Evolutionary conservation across 2,113 vertebrate genomes (phyloP), one percentile per base, ranked within the genome.

Genomic region (Catharus fuscescens): DNA sequence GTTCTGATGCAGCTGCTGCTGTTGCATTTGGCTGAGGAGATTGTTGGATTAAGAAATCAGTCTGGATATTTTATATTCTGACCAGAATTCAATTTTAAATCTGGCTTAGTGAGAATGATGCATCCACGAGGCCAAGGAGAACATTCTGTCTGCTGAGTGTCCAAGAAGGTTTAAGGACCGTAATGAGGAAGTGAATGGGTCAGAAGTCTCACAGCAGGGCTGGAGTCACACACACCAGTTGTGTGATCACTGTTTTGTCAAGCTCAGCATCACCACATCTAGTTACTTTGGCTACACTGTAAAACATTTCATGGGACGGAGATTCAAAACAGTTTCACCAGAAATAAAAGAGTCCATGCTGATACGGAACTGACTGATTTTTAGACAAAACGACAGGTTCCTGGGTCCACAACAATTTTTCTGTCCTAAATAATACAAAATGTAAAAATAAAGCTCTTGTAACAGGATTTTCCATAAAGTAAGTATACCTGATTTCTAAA

Each of bases 341-440:
- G 78, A 59, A 70, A 87, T 10, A 76, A 77, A 80, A 28, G 69
- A 91, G 28, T 84, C 28, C 19, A 6, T 24, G 69, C 45, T 69
- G 90, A 92, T 73, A 83, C 0, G 83, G 38, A 70, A 77, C 59
- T 56, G 34, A 50, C 44, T 74, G 86, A 61, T 29, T 76, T 85
- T 90, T 70, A 93, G 88, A 52, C 71, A 83, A 90, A 95, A 82
- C 64, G 77, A 95, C 76, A 86, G 32, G 72, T 93, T 89, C 40
- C 70, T 72, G 45, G 44, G 91, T 66, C 69, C 3, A 4, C 61
- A 88, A 83, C 26, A 40, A 56, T 78, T 96, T 95, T 95, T 60
- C 64, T 95, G 90, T 83, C 90, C 67, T 81, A 74, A 86, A 95
- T 85, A 92, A 93, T 72, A 80, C 64, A 87, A 74, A 86, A 72